Evolutionary conservation across 2,797 vertebrate species (phyloP), one percentile per base, ranked within the genome.

Genomic region (Enteromius fasciolatus): DNA sequence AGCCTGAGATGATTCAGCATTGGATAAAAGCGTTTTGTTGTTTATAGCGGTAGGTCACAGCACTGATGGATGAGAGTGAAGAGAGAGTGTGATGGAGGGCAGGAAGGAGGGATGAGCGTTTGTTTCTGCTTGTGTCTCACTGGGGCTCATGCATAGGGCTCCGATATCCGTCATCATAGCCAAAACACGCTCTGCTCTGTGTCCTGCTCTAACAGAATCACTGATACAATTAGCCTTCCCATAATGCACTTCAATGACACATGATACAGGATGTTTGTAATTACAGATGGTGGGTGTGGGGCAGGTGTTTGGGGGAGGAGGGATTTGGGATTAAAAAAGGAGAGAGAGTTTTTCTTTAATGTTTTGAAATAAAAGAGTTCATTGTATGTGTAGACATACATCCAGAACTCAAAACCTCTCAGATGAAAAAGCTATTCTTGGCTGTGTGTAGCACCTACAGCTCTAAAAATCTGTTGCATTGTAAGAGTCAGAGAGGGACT

Each of bases 201-300:
- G 76, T 68, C 3, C n/a, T 8, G 11, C 59, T 66, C 63, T 48
- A 85, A 81, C 89, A 87, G 89, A 87, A 80, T 90, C 91, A 88
- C 85, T 90, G 85, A 83, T 90, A 85, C 89, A 90, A 86, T 89
- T 90, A 92, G 91, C 88, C 2, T 63, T 82, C 79, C 87, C 89
- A 64, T 87, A 90, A 91, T 92, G 86, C 74, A 84, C 88, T 81
- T 89, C 89, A 81, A 83, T 88, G 91, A 91, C 91, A 92, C 39
- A 72, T 91, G 92, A 94, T 92, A 90, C 48, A 81, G 89, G 80
- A 89, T 90, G 91, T 91, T 92, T 91, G 52, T 90, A 94, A 93
- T 92, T 93, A 92, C 90, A 92, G 80, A 64, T 36, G 61, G 25
- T 52, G 76, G 76, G 57, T 20, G 9, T 76, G 36, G 23, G 57